A percentile compares a stretch with the other conserved stretches of the same genome.
phyloP scores from a whole-genome alignment of 2,888 invertebrate genomes.

The Drosophila demipolita region DNA sequence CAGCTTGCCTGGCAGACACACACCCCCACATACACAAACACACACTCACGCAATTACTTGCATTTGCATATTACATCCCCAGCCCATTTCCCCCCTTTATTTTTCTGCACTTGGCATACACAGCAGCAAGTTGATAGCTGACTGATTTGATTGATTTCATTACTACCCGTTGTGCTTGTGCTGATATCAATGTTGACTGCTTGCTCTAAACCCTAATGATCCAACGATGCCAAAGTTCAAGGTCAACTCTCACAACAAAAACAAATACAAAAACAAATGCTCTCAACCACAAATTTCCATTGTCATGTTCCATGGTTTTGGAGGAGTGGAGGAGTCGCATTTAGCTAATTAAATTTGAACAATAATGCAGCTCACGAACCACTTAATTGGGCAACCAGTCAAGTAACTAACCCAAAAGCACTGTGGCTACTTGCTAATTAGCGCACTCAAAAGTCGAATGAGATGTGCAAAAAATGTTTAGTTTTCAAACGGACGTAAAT shows the following conservation, averaged over 20 bases:
- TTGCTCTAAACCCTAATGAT: conserved; percentile 24
- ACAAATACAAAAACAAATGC: not conserved
- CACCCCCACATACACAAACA: not conserved
- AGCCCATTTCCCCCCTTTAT: not conserved
- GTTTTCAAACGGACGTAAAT: not conserved
- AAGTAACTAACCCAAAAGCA: conserved; percentile 8
- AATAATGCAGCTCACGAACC: conserved; percentile 1
- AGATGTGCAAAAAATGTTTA: not conserved
- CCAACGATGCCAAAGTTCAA: conserved; percentile 28
- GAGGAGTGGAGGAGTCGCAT: not conserved
- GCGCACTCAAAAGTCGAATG: not conserved
- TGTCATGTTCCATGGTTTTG: not conserved
- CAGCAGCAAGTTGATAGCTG: conserved; percentile 19
- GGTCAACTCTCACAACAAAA: conserved; percentile 16
- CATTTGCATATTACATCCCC: conserved; percentile 49
- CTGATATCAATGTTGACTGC: conserved; percentile 11
- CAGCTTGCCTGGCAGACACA: conserved; percentile 18
- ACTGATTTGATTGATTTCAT: conserved; percentile 65
- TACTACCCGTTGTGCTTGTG: conserved; percentile 23
- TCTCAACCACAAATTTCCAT: not conserved
- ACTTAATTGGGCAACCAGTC: conserved; percentile 8
- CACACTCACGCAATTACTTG: conserved; percentile 16
- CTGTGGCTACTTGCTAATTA: conserved; percentile 1
- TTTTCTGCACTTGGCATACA: not conserved
- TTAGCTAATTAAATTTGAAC: conserved; percentile 11